Conservation (phyloP, 2,113 vertebrate species). For the Crotophaga sulcirostris region DNA sequence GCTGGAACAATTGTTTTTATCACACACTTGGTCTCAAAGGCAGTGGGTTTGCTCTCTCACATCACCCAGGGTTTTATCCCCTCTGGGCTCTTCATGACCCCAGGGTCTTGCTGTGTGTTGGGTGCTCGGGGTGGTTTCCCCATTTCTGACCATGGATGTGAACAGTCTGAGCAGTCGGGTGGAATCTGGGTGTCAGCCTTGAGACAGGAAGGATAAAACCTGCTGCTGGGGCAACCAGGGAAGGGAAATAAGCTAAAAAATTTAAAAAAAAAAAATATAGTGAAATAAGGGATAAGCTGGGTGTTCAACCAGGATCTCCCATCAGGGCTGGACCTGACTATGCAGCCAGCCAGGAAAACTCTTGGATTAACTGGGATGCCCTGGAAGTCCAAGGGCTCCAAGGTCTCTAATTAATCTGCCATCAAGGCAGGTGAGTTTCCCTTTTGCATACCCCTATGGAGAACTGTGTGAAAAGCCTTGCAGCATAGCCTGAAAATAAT, state of each 20-base stretch:
- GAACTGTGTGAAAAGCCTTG: neutral
- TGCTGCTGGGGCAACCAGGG: neutral
- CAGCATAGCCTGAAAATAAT: neutral
- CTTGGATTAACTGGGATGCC: neutral
- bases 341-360: neutral
- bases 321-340: neutral
- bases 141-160: accelerated
- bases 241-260: neutral
- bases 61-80: neutral
- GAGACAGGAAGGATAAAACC: neutral
- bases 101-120: neutral
- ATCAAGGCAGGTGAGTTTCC: neutral
- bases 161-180: accelerated
- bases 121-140: neutral
- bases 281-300: neutral
- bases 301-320: neutral
- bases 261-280: neutral
- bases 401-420: no score
- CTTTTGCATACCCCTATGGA: accelerated
- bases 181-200: neutral
- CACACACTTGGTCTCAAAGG: accelerated
- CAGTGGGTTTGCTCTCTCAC: neutral
- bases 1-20: neutral
- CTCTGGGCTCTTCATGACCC: accelerated
- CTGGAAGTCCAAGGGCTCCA: neutral